Base-by-base conservation (phyloP, 2,797 vertebrate species). In the Tenualosa ilisha region DNA sequence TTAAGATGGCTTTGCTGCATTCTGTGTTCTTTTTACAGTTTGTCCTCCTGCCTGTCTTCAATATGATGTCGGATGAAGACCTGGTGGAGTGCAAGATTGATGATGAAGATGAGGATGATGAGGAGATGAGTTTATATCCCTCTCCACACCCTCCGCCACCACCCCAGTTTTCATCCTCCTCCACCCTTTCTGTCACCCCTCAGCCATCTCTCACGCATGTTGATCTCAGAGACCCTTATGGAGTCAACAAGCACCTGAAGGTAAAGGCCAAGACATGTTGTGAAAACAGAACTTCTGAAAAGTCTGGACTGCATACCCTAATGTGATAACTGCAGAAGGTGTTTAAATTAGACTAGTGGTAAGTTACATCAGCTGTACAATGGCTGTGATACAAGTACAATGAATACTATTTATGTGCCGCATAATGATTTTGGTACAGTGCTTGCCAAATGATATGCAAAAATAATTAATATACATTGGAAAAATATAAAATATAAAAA, bases 211-310 rank as follows among this genome's bases (percentile, higher is more conserved):
- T 84, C 3, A 82, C 43, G 51, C 56, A 0, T 4, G 75, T 88
- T 5, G 90, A 91, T 85, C 93, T 43, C 89, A 94, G 96, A 87
- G 96, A 96, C 89, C 96, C 95, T 3, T 89, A 85, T 8, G 93
- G 94, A 22, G 93, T 97, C 89, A 97, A 96, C 91, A 91, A 91
- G 86, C 95, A 96, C 89, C 92, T 97, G 6, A 95, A 96, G 96
- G 95, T 94, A 65, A n/a, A 12, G 13, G n/a, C 31, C 65, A 26
- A 20, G 26, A 56, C 50, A 15, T 59, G 56, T 4, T 13, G 53
- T 20, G 53, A 56, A 20, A 59, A 59, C 56, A 13, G 61, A 43
- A 22, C 7, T 65, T 72, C 59, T 37, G 4, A 72, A 37, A 12
- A 37, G 31, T 15, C 31, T 75, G 3, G 40, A 37, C 40, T 40